Conservation (phyloP, 2,797 vertebrate genomes). For the Halcyon chelicuti region DNA sequence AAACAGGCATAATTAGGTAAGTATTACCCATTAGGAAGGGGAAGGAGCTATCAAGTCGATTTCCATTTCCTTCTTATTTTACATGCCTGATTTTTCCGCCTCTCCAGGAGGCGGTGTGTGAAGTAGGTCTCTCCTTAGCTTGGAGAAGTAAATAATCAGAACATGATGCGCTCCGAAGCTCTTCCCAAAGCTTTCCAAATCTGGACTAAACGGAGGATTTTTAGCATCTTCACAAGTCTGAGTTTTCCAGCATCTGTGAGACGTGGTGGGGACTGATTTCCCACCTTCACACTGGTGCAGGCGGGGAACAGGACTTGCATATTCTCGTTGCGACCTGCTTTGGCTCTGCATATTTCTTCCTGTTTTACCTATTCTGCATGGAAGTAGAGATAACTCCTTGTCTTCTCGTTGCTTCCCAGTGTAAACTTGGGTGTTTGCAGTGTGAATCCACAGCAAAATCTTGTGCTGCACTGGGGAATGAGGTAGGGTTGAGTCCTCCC, state of each 20-base stretch:
- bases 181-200: slow-evolving; percentile 8
- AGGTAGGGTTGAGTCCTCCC: too few relatives aligned
- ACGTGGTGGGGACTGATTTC: neutral
- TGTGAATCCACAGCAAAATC: rapidly evolving
- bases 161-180: rapidly evolving
- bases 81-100: slow-evolving; percentile 38
- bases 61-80: slow-evolving; percentile 57
- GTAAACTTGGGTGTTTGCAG: neutral
- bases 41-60: slow-evolving; percentile 59
- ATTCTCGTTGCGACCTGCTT: neutral
- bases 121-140: slow-evolving; percentile 40
- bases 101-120: slow-evolving; percentile 54
- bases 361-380: rapidly evolving
- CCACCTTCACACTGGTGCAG: rapidly evolving
- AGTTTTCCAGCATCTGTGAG: neutral
- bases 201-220: neutral
- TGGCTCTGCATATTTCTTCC: neutral
- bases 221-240: neutral
- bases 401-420: neutral
- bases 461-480: rapidly evolving
- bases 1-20: slow-evolving; percentile 52
- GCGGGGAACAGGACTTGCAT: neutral
- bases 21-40: slow-evolving; percentile 39
- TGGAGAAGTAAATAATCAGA: slow-evolving; percentile 54
- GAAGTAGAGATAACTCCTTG: neutral